Conservation (phyloP, 2,113 vertebrate species). For the Macrotus californicus region DNA sequence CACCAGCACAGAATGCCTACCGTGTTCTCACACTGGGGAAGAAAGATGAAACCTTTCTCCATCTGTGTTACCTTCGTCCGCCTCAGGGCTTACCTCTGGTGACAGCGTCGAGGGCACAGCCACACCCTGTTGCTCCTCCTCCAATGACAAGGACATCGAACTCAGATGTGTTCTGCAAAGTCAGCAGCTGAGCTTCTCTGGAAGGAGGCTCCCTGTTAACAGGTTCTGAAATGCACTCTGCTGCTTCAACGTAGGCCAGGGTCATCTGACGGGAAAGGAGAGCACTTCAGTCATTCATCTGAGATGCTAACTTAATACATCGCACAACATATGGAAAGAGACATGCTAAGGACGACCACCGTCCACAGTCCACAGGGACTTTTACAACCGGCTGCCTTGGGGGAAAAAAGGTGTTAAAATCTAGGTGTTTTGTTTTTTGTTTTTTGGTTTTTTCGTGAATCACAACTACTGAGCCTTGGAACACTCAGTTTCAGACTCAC, state of each 20-base stretch:
- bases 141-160: constrained; percentile 94
- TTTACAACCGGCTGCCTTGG: not conserved
- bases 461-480: not conserved
- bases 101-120: constrained; percentile 95
- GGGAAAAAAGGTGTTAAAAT: not conserved
- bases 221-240: constrained; percentile 67
- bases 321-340: not conserved
- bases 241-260: constrained; percentile 83
- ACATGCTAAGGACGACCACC: not conserved
- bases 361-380: not conserved
- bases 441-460: not conserved
- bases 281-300: not conserved
- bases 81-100: constrained; percentile 85
- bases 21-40: not conserved
- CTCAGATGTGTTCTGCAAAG: constrained; percentile 79
- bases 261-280: constrained; percentile 75
- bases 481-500: not conserved
- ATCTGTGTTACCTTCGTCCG: not conserved
- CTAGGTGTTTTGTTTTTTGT: not conserved
- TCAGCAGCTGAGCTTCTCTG: constrained; percentile 82
- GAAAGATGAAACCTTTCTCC: not conserved
- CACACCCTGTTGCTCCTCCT: constrained; percentile 94
- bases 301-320: not conserved
- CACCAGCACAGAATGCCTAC: accelerated
- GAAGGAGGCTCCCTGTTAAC: constrained; percentile 83